These are phyloP conservation scores for Cephus cinctus DNA, from an alignment of 1,140 invertebrate genomes.

Conservation along the genomic window DNA sequence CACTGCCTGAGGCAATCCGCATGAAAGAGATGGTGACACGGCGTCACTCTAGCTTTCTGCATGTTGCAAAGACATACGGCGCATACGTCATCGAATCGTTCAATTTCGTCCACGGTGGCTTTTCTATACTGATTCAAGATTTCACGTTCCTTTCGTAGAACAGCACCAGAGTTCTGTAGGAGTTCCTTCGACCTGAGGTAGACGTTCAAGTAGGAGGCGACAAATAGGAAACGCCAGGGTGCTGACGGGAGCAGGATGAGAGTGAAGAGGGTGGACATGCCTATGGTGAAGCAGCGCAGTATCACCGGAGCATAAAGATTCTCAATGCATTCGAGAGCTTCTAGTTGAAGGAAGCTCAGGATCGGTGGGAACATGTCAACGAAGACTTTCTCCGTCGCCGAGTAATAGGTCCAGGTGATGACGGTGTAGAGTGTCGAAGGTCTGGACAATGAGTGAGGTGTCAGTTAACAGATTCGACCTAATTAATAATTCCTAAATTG, in stretches of 20 bases:
- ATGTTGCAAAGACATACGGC: constrained; percentile 71
- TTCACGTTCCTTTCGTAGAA: constrained; percentile 60
- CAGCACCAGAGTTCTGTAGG: constrained; percentile 55
- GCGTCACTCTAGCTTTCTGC: constrained; percentile 69
- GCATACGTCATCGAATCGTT: constrained; percentile 71
- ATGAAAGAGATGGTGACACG: constrained; percentile 77
- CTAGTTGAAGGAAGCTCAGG: constrained; percentile 60
- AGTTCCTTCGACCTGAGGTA: constrained; percentile 67
- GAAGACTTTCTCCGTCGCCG: constrained; percentile 73
- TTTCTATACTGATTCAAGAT: constrained; percentile 64
- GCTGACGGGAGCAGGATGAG: constrained; percentile 58
- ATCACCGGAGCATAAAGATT: constrained; percentile 66
- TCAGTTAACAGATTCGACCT: background rate
- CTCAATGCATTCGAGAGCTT: constrained; percentile 67
- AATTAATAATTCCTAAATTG: background rate
- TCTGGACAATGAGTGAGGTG: constrained; percentile 20
- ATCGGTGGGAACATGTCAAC: constrained; percentile 62
- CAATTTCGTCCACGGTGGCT: constrained; percentile 66
- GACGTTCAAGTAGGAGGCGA: constrained; percentile 68
- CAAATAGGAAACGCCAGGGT: constrained; percentile 59
- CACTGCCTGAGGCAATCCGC: constrained; percentile 71
- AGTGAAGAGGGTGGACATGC: constrained; percentile 57
- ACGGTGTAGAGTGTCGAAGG: constrained; percentile 65
- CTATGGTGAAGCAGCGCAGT: constrained; percentile 59
- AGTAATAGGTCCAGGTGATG: constrained; percentile 69